A percentile compares a stretch with the other conserved stretches of the same genome.
These are phyloP conservation scores for Xenops minutus DNA, from an alignment of 2,797 vertebrate genomes.

Conservation along the genomic window DNA sequence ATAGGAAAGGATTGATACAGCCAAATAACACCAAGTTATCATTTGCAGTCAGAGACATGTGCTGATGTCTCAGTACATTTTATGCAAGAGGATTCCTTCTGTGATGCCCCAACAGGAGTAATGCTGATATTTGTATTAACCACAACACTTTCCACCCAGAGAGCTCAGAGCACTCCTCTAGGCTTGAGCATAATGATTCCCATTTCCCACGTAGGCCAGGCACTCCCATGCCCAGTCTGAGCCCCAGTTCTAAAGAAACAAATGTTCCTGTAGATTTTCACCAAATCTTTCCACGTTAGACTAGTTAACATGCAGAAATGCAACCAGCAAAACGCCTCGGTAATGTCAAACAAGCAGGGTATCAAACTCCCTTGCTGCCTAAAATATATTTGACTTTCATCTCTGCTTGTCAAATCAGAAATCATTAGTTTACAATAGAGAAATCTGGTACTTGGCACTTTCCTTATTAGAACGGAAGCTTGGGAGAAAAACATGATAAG, in stretches of 20 bases:
- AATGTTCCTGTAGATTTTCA: neutral
- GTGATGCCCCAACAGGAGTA: neutral
- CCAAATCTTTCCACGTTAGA: neutral
- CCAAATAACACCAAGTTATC: neutral
- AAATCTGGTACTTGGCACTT: neutral
- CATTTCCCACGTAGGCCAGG: neutral
- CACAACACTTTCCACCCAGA: neutral
- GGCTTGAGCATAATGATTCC: neutral
- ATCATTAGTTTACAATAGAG: neutral
- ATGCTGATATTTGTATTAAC: neutral
- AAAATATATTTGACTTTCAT: conserved; percentile 10
- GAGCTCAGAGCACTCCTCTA: neutral
- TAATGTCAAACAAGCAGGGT: neutral
- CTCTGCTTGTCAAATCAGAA: conserved; percentile 26
- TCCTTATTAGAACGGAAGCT: neutral
- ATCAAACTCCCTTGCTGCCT: neutral
- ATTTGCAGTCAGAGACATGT: neutral
- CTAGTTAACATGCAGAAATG: neutral
- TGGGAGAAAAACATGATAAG: neutral
- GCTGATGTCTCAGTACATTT: neutral
- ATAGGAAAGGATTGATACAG: neutral
- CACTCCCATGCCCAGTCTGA: neutral
- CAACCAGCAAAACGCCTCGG: neutral
- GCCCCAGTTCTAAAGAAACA: neutral
- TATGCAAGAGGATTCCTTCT: neutral